phyloP scores from a whole-genome alignment of 2,888 invertebrate genomes.

The Odontomyia ornata region DNA sequence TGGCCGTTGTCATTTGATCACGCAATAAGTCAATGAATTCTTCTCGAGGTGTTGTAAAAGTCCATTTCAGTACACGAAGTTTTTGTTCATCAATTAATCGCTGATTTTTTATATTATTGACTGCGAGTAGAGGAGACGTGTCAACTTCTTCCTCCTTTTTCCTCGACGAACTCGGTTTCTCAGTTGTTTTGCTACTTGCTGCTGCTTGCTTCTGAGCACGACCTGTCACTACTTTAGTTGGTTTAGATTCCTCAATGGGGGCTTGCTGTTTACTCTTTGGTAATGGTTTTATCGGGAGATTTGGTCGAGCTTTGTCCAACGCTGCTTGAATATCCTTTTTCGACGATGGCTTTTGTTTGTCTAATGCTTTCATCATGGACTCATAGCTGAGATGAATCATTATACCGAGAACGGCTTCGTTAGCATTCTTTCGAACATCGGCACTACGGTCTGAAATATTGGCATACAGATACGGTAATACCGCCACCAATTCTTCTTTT shows the following conservation, averaged over 20 bases:
- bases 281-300: constrained; percentile 82
- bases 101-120: constrained; percentile 90
- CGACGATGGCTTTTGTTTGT: constrained; percentile 73
- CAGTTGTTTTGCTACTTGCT: constrained; percentile 53
- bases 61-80: constrained; percentile 93
- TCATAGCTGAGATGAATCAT: constrained; percentile 91
- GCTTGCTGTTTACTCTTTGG: constrained; percentile 71
- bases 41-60: constrained; percentile 90
- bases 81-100: constrained; percentile 94
- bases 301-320: constrained; percentile 85
- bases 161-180: constrained; percentile 65
- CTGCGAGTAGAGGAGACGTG: constrained; percentile 77
- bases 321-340: constrained; percentile 79
- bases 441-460: constrained; percentile 91
- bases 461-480: constrained; percentile 79
- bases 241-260: constrained; percentile 66
- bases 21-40: constrained; percentile 93
- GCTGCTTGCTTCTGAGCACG: constrained; percentile 52
- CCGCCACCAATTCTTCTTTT: constrained; percentile 81
- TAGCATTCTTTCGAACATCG: constrained; percentile 89
- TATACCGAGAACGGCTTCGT: constrained; percentile 87
- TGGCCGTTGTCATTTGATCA: constrained; percentile 88
- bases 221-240: constrained; percentile 68
- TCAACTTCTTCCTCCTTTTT: constrained; percentile 91
- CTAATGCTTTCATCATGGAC: constrained; percentile 61